Base-by-base conservation (phyloP, 2,113 vertebrate species). In the Myotis davidii region DNA sequence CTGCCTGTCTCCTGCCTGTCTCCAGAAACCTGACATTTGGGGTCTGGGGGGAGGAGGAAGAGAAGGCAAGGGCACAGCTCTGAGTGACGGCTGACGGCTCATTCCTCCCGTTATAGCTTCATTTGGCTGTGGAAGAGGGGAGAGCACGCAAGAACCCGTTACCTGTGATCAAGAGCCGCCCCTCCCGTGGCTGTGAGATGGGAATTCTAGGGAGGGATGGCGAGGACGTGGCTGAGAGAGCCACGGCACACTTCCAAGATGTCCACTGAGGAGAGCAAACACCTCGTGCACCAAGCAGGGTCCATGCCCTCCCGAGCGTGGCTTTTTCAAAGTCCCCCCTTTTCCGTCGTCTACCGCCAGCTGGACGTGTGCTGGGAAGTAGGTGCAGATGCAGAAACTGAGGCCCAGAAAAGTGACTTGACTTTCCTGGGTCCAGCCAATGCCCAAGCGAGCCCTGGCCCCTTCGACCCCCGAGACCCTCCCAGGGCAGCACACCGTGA, bases 11-110 rank as follows among this genome's bases (percentile, higher is more conserved):
- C 34, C 73, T 9, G 11, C n/a, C 67, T 59, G 78, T 91, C 94
- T 95, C 88, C 88, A 92, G 97, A 97, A 94, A 96, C 64, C 81
- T 95, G 94, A 91, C 92, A 90, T 77, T 12, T 0, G 3, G 85
- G 54, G n/a, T 82, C 39, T 27, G 17, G 9, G 18, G 16, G 23
- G 18, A 29, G n/a, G 69, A 29, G 21, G 11, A n/a, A 21, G 81
- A 93, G 89, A 82, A 42, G 11, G 54, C 54, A 34, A 76, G 90
- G 83, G 86, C 90, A 96, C 96, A 79, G 50, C 73, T 52, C 6
- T 59, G 78, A 77, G 84, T 76, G 48, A 81, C 89, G 97, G 96
- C 96, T 67, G 25, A 94, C 45, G 2, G 37, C 67, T 81, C 94
- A 6, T 25, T 72, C 88, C 93, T 45, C 14, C 81, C 52, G 5